Percentiles rank a stretch among this genome's conserved stretches.
These are phyloP conservation scores for Sialia sialis DNA, from an alignment of 2,113 vertebrate genomes.

Conservation along the genomic window DNA sequence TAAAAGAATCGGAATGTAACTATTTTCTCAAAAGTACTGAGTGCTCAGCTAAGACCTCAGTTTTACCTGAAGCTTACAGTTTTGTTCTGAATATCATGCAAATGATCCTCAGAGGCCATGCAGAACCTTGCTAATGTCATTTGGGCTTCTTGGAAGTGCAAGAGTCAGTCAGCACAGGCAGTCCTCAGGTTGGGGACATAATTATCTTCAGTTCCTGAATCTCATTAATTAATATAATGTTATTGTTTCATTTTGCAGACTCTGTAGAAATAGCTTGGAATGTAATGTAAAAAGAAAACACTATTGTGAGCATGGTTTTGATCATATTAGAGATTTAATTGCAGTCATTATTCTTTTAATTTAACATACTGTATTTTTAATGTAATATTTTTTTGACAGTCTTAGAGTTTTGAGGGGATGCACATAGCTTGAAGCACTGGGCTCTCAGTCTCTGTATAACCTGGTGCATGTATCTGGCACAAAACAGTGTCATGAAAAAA, in stretches of 20 bases:
- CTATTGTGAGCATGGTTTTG: background rate
- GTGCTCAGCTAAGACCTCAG: background rate
- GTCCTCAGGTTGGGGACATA: background rate
- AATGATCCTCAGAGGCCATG: background rate
- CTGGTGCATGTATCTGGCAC: background rate
- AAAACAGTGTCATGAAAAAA: background rate
- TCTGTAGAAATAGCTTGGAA: background rate
- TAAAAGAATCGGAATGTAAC: background rate
- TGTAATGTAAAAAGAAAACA: background rate
- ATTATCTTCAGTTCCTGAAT: background rate
- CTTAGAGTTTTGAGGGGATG: background rate
- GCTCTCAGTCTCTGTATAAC: background rate
- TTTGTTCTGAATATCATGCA: background rate
- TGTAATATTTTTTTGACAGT: background rate
- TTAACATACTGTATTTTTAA: background rate
- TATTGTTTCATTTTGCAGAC: background rate
- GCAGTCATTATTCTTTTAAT: background rate
- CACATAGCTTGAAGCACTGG: background rate
- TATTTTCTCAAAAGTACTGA: background rate
- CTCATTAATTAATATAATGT: background rate
- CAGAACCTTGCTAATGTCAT: conserved; percentile 7
- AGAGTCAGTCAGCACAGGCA: background rate
- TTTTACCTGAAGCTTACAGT: background rate
- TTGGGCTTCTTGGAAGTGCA: conserved; percentile 8
- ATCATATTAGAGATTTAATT: background rate